phyloP scores from a whole-genome alignment of 2,797 vertebrate genomes.

The Alfaro cultratus region DNA sequence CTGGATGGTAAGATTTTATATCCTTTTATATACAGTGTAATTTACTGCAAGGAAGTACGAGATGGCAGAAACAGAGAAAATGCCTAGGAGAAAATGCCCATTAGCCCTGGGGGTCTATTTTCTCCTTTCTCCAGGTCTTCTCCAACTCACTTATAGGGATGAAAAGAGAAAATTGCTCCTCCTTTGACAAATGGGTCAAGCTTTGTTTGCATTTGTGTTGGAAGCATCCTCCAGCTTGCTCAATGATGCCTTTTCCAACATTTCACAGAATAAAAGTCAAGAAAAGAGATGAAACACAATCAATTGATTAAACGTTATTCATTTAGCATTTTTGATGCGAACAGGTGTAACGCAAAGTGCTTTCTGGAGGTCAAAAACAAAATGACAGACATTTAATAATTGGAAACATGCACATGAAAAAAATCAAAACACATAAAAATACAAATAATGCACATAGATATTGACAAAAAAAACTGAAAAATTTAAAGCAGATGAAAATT shows the following conservation, averaged over 20 bases:
- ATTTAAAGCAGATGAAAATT: background rate
- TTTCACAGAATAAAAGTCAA: conserved; percentile 21
- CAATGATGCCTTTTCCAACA: conserved; percentile 17
- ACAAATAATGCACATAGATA: background rate
- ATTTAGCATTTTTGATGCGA: background rate
- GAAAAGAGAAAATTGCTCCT: conserved; percentile 39
- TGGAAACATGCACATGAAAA: no score
- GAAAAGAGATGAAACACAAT: background rate
- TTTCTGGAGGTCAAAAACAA: background rate
- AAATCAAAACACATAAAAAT: background rate
- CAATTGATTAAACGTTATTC: background rate
- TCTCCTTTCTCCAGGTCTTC: conserved; percentile 40
- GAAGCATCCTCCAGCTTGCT: conserved; percentile 28
- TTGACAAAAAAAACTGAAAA: background rate
- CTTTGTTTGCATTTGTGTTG: conserved; percentile 63
- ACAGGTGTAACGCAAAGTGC: background rate
- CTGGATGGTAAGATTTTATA: background rate
- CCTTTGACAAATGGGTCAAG: conserved; percentile 66
- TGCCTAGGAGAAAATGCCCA: conserved; percentile 49
- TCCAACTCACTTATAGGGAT: conserved; percentile 28
- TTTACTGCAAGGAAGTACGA: conserved; percentile 39
- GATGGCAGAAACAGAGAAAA: conserved; percentile 31
- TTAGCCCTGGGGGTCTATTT: conserved; percentile 45
- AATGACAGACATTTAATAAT: background rate
- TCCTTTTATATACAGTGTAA: background rate